Percentiles rank a stretch among this genome's conserved stretches.
phyloP scores from a whole-genome alignment of 2,797 vertebrate genomes.

The Paedocypris micromegethes region DNA sequence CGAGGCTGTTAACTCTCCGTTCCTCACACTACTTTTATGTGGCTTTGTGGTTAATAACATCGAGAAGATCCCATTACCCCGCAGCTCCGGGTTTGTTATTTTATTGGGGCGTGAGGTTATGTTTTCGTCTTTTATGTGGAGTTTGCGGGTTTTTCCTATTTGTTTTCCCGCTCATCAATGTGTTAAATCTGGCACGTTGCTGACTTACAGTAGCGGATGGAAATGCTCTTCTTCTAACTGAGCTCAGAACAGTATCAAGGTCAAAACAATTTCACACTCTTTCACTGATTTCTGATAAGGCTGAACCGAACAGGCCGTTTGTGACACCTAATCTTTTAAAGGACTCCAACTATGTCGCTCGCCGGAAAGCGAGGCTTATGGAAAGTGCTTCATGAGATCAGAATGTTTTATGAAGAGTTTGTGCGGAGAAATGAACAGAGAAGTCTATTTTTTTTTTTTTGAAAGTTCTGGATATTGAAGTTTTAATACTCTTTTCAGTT shows the following conservation, averaged over 20 bases:
- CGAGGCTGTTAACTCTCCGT: slow-evolving; percentile 22
- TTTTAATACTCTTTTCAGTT: too few relatives aligned
- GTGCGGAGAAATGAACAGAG: too few relatives aligned
- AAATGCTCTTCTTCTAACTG: slow-evolving; percentile 5
- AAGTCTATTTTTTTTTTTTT: too few relatives aligned
- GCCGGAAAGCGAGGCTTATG: not conserved
- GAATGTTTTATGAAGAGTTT: not conserved
- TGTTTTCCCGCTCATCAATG: not conserved
- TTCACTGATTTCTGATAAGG: slow-evolving; percentile 12
- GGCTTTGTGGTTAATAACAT: slow-evolving; percentile 5
- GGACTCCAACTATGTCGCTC: not conserved
- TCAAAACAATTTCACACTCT: slow-evolving; percentile 20
- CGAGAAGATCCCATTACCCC: slow-evolving; percentile 4
- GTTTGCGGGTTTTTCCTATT: too few relatives aligned
- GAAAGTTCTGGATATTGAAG: too few relatives aligned
- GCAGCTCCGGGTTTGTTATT: not conserved
- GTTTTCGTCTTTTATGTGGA: too few relatives aligned
- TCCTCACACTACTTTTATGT: not conserved
- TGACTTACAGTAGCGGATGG: slow-evolving; percentile 8
- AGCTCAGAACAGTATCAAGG: slow-evolving; percentile 18
- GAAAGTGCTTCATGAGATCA: not conserved
- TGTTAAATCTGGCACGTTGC: slow-evolving; percentile 1
- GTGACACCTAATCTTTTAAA: slow-evolving; percentile 7
- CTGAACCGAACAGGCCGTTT: not conserved
- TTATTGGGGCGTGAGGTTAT: too few relatives aligned